These are phyloP conservation scores for Zaprionus bogoriensis DNA, from an alignment of 2,888 invertebrate species.

Conservation along the genomic window DNA sequence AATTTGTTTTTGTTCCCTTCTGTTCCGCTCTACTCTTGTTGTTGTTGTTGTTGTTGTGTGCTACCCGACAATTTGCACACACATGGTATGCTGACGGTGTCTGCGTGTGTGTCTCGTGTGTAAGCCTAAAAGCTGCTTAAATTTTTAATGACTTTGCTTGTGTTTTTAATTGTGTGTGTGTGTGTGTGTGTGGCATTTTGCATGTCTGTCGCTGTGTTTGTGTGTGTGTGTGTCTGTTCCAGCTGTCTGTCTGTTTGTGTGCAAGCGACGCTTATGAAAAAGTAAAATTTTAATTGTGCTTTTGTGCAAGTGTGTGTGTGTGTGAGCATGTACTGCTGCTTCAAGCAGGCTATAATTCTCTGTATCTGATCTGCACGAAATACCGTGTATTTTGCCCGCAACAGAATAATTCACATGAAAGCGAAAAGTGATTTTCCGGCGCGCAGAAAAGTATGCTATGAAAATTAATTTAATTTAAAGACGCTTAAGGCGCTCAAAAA, in stretches of 20 bases:
- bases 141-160: slow-evolving; percentile 79
- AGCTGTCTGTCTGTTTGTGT: slow-evolving; percentile 1
- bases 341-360: neutral
- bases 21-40: no score
- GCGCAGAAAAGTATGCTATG: neutral
- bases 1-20: slow-evolving; percentile 19
- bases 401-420: neutral
- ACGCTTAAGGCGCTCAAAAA: no score
- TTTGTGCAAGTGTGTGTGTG: neutral
- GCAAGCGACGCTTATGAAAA: neutral
- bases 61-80: slow-evolving; percentile 22
- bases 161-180: slow-evolving; percentile 73
- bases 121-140: slow-evolving; percentile 78
- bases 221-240: slow-evolving; percentile 8
- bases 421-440: neutral
- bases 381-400: neutral
- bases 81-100: slow-evolving; percentile 13
- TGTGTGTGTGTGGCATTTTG: slow-evolving; percentile 56
- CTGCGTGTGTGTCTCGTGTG: slow-evolving; percentile 39
- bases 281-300: slow-evolving; percentile 12
- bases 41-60: slow-evolving; percentile 16
- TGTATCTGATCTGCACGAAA: neutral
- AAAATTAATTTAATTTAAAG: no score
- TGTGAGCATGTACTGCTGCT: neutral
- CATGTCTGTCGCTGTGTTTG: slow-evolving; percentile 5